Evolutionary conservation across 1,140 invertebrate species (phyloP).

Genomic region (Listronotus bonariensis): DNA sequence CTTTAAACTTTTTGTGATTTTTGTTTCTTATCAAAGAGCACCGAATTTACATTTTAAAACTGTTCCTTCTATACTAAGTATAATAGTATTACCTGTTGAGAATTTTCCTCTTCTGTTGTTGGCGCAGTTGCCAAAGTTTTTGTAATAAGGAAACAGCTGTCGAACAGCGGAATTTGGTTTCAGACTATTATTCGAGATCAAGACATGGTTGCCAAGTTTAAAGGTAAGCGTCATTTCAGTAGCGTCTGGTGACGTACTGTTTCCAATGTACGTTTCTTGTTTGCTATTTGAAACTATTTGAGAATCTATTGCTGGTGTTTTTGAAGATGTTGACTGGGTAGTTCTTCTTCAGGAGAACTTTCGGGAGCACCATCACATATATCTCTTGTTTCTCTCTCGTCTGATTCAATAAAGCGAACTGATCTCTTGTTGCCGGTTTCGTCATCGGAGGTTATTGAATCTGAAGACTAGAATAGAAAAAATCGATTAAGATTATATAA

Average conservation of each 20-base stretch:
- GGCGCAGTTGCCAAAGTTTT: slow-evolving; percentile 38
- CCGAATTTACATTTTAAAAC: no score
- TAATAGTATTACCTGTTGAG: slow-evolving; percentile 9
- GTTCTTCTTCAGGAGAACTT: slow-evolving; percentile 39
- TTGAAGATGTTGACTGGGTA: background rate
- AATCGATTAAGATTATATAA: background rate
- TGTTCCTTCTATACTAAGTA: no score
- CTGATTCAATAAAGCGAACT: slow-evolving; percentile 59
- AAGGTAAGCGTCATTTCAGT: slow-evolving; percentile 64
- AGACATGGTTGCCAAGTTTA: slow-evolving; percentile 62
- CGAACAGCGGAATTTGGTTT: slow-evolving; percentile 75
- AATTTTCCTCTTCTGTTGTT: slow-evolving; percentile 24
- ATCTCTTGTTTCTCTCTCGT: slow-evolving; percentile 42
- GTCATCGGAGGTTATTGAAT: slow-evolving; percentile 56
- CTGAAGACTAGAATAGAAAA: slow-evolving; percentile 41
- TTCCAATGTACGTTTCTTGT: slow-evolving; percentile 12
- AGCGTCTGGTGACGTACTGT: slow-evolving; percentile 47
- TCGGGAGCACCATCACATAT: slow-evolving; percentile 46
- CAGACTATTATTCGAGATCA: slow-evolving; percentile 64
- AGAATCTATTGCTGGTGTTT: background rate
- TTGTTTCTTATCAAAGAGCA: no score
- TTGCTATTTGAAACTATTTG: slow-evolving; percentile 3
- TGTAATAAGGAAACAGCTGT: slow-evolving; percentile 68
- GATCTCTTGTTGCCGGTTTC: slow-evolving; percentile 58
- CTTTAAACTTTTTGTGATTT: no score